Conservation (phyloP, 2,113 vertebrate genomes). For the Amazona vittata region DNA sequence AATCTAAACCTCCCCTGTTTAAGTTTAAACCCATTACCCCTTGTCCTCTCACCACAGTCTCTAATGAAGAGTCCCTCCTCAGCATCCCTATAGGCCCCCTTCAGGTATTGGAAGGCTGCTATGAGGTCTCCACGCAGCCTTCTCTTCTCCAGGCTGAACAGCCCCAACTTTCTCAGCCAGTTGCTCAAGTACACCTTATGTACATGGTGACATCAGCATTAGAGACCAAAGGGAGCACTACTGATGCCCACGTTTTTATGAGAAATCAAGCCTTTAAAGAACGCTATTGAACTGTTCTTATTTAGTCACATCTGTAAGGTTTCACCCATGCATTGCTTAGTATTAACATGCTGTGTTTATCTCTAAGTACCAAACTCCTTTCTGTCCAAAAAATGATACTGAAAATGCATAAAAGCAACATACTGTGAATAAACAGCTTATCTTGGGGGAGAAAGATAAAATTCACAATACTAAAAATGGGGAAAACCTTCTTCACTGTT, state of each 20-base stretch:
- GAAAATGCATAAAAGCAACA: slow-evolving; percentile 73
- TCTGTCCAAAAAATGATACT: slow-evolving; percentile 48
- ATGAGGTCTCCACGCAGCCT: too few relatives aligned
- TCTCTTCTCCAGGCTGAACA: too few relatives aligned
- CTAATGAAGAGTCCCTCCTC: too few relatives aligned
- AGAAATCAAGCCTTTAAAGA: slow-evolving; percentile 26
- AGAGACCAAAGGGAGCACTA: neutral
- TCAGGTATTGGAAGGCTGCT: too few relatives aligned
- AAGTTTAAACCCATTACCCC: too few relatives aligned
- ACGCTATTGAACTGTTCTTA: neutral
- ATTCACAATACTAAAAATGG: slow-evolving; percentile 64
- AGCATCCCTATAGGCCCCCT: too few relatives aligned
- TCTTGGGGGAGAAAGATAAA: slow-evolving; percentile 71
- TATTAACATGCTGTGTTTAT: slow-evolving; percentile 65
- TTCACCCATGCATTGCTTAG: slow-evolving; percentile 37
- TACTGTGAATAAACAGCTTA: slow-evolving; percentile 75
- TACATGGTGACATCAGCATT: neutral
- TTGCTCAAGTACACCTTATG: neutral
- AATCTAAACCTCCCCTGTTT: too few relatives aligned
- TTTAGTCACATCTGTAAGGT: slow-evolving; percentile 28
- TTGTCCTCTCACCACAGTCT: too few relatives aligned
- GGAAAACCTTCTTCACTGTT: slow-evolving; percentile 63
- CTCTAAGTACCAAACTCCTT: slow-evolving; percentile 60
- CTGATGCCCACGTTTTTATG: neutral
- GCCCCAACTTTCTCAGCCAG: neutral